Evolutionary conservation across 2,888 invertebrate genomes (phyloP).

Genomic region (Brassicogethes aeneus): DNA sequence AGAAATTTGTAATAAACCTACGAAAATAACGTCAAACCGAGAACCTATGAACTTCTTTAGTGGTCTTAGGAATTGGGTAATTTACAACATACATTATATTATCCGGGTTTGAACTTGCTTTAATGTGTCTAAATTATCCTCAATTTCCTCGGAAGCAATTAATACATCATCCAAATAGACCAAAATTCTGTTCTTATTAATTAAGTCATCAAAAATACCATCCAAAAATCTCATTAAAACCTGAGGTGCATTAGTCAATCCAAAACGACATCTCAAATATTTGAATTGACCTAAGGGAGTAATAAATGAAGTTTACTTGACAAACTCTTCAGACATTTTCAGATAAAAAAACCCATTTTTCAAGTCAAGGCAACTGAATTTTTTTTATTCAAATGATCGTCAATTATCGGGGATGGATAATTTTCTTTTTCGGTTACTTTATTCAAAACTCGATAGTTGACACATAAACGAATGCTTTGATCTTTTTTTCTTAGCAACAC

Average conservation of each 20-base stretch:
- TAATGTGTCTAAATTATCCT: background rate
- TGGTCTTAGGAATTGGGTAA: background rate
- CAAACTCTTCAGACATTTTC: background rate
- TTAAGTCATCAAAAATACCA: constrained; percentile 6
- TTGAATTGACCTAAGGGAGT: constrained; percentile 16
- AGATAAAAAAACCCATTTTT: constrained; percentile 11
- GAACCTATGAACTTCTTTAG: background rate
- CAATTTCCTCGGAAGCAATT: background rate
- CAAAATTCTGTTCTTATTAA: too few species aligned
- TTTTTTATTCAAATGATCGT: constrained; percentile 15
- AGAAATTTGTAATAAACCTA: background rate
- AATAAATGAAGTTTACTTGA: constrained; percentile 2
- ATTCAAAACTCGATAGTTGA: constrained; percentile 2
- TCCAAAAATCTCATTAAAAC: constrained; percentile 10
- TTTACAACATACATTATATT: constrained; percentile 6
- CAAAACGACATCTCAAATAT: background rate
- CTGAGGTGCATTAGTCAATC: background rate
- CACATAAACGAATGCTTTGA: background rate
- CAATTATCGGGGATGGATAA: constrained; percentile 6
- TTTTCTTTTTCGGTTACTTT: constrained; percentile 3
- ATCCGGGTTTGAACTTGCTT: constrained; percentile 1
- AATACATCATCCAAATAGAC: too few species aligned
- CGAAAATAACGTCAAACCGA: background rate
- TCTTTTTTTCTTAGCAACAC: constrained; percentile 2
- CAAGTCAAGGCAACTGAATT: constrained; percentile 21